Base-by-base conservation (phyloP, 2,113 vertebrate species). In the Strix aluco region DNA sequence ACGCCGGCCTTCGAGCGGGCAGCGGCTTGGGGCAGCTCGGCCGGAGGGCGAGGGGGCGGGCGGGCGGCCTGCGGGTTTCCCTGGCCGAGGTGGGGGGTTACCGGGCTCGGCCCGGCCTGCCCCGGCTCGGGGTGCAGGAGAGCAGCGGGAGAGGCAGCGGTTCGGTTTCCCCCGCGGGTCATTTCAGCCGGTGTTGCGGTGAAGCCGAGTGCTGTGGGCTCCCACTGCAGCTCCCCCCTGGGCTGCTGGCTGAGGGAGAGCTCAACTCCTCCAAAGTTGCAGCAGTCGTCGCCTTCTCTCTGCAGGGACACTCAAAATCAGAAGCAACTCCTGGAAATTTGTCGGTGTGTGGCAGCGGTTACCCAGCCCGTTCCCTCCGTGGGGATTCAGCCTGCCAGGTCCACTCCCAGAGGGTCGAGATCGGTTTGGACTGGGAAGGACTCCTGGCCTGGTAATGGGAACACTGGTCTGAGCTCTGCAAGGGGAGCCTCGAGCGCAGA, bases 331-430 rank as follows among this genome's bases (percentile, higher is more conserved):
- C 36, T 18, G 69, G 46, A 55, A 10, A 38, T 47, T 5, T 6
- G 5, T 12, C n/a, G 4, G 40, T 38, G 57, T 23, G 40, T 16
- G 30, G 51, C 38, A 5, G 51, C 1, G 18, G 40, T 32, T 17
- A 14, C 55, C 22, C 15, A 1, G 17, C 55, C 19, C 2, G 44
- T 59, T 38, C 9, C 20, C 47, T 46, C 78, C 0, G 7, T 2
- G 9, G n/a, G 51, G 61, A 12, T n/a, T n/a, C 59, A 26, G 54
- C 29, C 59, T 40, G 51, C 55, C 29, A 6, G 70, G 6, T 4
- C 19, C 0, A 7, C 27, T 29, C 17, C 30, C 42, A 15, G 59
- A 17, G 20, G 47, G 13, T 29, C 49, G 74, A 63, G 70, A 71
- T 70, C 17, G 3, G 40, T 49, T 29, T 21, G 66, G 58, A 42